phyloP scores from a whole-genome alignment of 37 sponge, comb jelly and placozoan species.

The Mnemiopsis leidyi region DNA sequence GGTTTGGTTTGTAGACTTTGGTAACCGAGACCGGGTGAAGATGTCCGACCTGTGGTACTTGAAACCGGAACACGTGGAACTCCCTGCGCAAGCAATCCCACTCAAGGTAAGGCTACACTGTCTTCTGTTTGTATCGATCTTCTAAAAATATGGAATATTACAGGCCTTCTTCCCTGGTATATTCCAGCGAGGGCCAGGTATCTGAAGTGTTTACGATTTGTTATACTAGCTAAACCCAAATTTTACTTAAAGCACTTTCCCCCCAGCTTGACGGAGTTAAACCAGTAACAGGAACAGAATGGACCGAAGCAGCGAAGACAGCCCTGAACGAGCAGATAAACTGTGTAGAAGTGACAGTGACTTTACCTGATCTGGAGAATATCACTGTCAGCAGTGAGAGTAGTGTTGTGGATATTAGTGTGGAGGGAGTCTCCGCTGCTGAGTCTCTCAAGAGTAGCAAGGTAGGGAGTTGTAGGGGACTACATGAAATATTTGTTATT shows the following conservation, averaged over 20 bases:
- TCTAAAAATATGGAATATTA: no score
- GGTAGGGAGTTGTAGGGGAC: not conserved
- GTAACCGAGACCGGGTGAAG: not conserved
- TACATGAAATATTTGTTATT: no score
- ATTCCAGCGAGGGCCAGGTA: no score
- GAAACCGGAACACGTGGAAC: not conserved
- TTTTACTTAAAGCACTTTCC: no score
- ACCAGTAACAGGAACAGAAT: not conserved
- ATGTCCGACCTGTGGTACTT: not conserved
- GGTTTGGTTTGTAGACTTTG: constrained; percentile 14
- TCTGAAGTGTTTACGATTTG: no score
- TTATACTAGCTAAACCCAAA: no score
- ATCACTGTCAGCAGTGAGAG: no score
- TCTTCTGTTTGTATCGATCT: no score
- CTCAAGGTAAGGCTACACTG: constrained; percentile 27
- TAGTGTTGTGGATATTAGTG: not conserved
- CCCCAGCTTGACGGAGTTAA: constrained; percentile 46
- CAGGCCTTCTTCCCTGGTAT: no score
- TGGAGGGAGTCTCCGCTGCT: not conserved
- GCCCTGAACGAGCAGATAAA: not conserved
- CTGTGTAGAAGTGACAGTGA: not conserved
- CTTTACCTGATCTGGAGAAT: no score
- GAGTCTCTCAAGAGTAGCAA: not conserved
- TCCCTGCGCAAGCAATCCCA: constrained; percentile 20
- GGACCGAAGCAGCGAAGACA: not conserved